Evolutionary conservation across 1,140 invertebrate genomes (phyloP).

Genomic region (Cotesia glomerata): DNA sequence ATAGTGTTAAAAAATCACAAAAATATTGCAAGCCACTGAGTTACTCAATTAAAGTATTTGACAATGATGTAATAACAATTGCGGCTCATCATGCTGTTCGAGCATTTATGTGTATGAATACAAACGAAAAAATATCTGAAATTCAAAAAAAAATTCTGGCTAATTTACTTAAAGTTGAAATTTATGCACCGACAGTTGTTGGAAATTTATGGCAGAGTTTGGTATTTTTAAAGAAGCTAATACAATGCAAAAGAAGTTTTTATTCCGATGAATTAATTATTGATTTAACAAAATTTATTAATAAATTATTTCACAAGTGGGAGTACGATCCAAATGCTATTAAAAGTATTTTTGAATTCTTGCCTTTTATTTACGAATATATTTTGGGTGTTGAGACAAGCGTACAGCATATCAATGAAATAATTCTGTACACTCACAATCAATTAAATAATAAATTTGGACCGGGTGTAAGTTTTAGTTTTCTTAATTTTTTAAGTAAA

Average conservation of each 20-base stretch:
- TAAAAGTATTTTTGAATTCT: slow-evolving; percentile 35
- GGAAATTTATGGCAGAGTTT: slow-evolving; percentile 39
- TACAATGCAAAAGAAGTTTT: slow-evolving; percentile 15
- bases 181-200: slow-evolving; percentile 35
- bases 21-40: not conserved
- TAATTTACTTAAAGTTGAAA: slow-evolving; percentile 41
- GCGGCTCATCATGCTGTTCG: slow-evolving; percentile 13
- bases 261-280: slow-evolving; percentile 29
- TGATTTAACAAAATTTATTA: slow-evolving; percentile 32
- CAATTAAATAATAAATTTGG: slow-evolving; percentile 41
- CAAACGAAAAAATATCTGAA: slow-evolving; percentile 23
- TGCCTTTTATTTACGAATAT: slow-evolving; percentile 42
- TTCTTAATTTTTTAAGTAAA: slow-evolving; percentile 50
- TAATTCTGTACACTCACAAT: slow-evolving; percentile 28
- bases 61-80: not conserved
- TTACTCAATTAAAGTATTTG: not conserved
- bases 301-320: slow-evolving; percentile 35
- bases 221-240: slow-evolving; percentile 38
- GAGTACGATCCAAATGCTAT: slow-evolving; percentile 33
- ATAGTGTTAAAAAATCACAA: not conserved
- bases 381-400: slow-evolving; percentile 12
- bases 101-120: slow-evolving; percentile 37
- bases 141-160: slow-evolving; percentile 39
- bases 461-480: slow-evolving; percentile 40
- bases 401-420: slow-evolving; percentile 20